Evolutionary conservation across 2,888 invertebrate species (phyloP).

Genomic region (Calliopum simillimum): DNA sequence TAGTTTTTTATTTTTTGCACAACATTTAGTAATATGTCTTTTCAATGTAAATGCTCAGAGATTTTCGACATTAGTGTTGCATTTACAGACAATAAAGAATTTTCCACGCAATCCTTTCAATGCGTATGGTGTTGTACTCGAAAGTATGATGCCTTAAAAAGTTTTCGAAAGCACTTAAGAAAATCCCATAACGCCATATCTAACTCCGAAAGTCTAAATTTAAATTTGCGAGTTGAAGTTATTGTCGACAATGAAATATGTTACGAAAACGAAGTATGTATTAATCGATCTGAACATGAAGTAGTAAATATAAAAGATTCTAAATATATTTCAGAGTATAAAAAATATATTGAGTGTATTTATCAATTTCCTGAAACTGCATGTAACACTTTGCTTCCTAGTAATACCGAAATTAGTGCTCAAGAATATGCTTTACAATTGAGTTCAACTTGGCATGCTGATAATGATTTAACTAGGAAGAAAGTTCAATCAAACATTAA

Average conservation of each 20-base stretch:
- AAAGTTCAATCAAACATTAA: conserved; percentile 4
- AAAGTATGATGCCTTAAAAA: conserved; percentile 4
- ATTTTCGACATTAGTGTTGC: too few relatives aligned
- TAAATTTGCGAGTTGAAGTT: not conserved
- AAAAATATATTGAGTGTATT: conserved; percentile 1
- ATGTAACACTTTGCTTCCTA: not conserved
- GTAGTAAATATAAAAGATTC: not conserved
- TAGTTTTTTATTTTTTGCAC: too few relatives aligned
- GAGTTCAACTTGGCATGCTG: conserved; percentile 4
- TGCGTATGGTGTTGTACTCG: not conserved
- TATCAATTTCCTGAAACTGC: not conserved
- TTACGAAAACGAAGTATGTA: not conserved
- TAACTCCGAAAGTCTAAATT: not conserved
- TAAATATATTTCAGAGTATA: conserved; percentile 4
- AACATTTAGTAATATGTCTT: too few relatives aligned
- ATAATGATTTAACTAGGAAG: not conserved
- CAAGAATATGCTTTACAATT: not conserved
- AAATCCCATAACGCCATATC: not conserved
- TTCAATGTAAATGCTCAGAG: too few relatives aligned
- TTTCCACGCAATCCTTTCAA: not conserved
- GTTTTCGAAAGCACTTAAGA: conserved; percentile 8
- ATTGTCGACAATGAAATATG: not conserved
- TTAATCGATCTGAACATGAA: not conserved
- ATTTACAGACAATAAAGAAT: too few relatives aligned
- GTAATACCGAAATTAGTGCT: not conserved